Evolutionary conservation across 2,113 vertebrate species (phyloP).

Genomic region (Stigmatopora argus): DNA sequence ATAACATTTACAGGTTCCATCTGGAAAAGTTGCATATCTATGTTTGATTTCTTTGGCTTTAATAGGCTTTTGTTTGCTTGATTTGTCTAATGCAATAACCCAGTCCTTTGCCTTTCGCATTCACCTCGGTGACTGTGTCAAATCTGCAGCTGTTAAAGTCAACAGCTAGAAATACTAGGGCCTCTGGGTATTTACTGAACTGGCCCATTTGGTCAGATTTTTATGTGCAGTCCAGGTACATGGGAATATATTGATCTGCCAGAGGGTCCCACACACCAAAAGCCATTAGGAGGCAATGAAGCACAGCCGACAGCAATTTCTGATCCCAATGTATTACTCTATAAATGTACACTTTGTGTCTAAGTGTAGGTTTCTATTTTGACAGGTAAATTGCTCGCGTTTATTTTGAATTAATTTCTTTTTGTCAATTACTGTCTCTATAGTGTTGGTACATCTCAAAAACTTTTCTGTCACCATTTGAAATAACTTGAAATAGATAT

Average conservation of each 20-base stretch:
- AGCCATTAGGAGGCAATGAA: constrained; percentile 57
- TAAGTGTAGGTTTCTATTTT: constrained; percentile 6
- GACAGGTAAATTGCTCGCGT: not conserved
- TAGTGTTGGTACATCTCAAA: too few relatives aligned
- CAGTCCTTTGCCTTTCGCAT: not conserved
- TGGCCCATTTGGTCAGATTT: constrained; percentile 21
- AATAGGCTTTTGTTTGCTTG: not conserved
- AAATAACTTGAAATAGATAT: too few relatives aligned
- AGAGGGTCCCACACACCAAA: constrained; percentile 32
- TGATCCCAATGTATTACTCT: constrained; percentile 14
- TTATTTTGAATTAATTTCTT: not conserved
- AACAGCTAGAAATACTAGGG: not conserved
- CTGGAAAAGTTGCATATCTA: not conserved
- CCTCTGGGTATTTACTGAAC: constrained; percentile 6
- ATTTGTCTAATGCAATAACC: not conserved
- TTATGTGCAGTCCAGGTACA: constrained; percentile 28
- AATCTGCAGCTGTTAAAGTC: not conserved
- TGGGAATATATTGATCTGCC: constrained; percentile 44
- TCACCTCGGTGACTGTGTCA: not conserved
- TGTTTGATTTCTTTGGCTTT: not conserved
- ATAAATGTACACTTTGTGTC: constrained; percentile 1
- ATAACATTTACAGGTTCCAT: not conserved
- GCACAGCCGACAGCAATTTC: constrained; percentile 38
- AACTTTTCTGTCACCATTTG: too few relatives aligned
- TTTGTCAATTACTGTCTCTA: too few relatives aligned